Base-by-base conservation (phyloP, 2,888 invertebrate genomes). In the Heliothis peltigera region DNA sequence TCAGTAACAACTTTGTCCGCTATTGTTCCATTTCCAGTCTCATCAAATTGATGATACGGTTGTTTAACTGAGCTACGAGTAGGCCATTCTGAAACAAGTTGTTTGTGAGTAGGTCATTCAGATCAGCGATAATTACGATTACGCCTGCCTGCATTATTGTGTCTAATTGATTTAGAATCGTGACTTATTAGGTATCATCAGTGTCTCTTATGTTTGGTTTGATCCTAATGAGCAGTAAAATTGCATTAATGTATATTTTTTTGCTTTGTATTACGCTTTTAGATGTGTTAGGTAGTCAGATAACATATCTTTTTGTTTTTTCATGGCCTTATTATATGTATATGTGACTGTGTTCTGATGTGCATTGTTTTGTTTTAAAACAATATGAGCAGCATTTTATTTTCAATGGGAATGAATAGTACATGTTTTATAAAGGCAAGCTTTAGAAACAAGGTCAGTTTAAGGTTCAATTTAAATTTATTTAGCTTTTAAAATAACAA, bases 11-110 rank as follows among this genome's bases (percentile, higher is more conserved):
- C 64, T 35, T 44, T 17, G 15, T 65, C 77, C 39, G 55, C 18
- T 65, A 61, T 51, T 21, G 59, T 22, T 46, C 80, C 81, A 55
- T 74, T 67, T 57, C 75, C 72, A 57, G 77, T 64, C 66, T 70
- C 67, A 22, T 72, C 77, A 47, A 80, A 77, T 22, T 64, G 42
- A 52, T 77, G 75, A 46, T 75, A 76, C 10, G 93, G 94, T 80
- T 93, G 93, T 75, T 86, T 89, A n/a, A 92, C 89, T n/a, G 91
- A 90, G 60, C 88, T 82, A 57, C 90, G 89, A 68, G 80, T 60
- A 21, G 94, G 93, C 90, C 91, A 92, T 87, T 90, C 93, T 93
- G 84, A 68, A 87, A 87, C 53, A 56, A 58, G 47, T 65, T 15
- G 47, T 63, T n/a, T 46, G n/a, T 72, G 52, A 72, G 22, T 67